Base-by-base conservation (phyloP, 1,140 invertebrate genomes). In the Vollenhovia emeryi region DNA sequence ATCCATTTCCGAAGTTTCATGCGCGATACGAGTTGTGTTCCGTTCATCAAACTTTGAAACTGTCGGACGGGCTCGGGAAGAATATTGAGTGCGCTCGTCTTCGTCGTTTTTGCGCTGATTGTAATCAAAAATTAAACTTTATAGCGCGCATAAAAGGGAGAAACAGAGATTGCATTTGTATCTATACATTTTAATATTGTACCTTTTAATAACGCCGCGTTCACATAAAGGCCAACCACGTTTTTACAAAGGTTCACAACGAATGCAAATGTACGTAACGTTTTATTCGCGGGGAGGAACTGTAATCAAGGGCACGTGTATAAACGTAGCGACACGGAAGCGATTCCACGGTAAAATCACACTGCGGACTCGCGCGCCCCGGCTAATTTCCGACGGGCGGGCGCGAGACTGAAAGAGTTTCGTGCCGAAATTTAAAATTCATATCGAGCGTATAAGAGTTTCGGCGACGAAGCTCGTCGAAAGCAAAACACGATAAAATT, bases 391-490 rank as follows among this genome's bases (percentile, higher is more conserved):
- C 59, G 45, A 45, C 52, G 40, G 27, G 55, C 50, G 36, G 15
- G n/a, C 21, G 24, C 45, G 60, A 57, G 83, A n/a, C 7, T 60
- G 52, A 73, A 57, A 45, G 57, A 55, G 50, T 43, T 66, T 24
- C 18, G 33, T 40, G 30, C 18, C 24, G 59, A 87, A 87, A 79
- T 89, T 78, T 87, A 66, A 87, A 87, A 87, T 89, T 89, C 82
- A 87, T 87, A 85, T 86, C 62, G 40, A 71, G 48, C 68, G 27
- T 85, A 52, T 74, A 85, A 87, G 85, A 89, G 55, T 60, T 76
- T 52, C 52, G 33, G 52, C 59, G 45, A 69, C 40, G 36, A n/a
- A 36, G 43, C 52, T 48, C 33, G 52, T 57, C 36, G 60, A 33
- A 50, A 62, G 33, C 43, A 55, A 57, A 73, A 40, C 24, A 36